Conservation (phyloP, 37 sponge, comb jelly and placozoan genomes). For the Spongilla lacustris region DNA sequence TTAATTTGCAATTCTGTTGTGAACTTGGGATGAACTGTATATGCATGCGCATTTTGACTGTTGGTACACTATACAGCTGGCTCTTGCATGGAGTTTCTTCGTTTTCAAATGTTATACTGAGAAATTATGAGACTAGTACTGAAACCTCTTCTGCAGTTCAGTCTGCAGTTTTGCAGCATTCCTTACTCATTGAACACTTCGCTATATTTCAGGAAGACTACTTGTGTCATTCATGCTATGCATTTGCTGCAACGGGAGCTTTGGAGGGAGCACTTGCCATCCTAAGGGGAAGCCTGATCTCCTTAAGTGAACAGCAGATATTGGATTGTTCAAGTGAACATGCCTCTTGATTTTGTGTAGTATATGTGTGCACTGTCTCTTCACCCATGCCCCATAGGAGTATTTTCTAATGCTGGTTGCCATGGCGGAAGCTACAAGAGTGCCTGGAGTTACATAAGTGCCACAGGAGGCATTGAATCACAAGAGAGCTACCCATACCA, state of each 20-base stretch:
- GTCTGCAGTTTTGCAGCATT: too few species aligned
- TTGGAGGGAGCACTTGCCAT: not conserved
- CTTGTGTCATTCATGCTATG: conserved; percentile 16
- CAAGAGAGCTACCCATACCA: conserved; percentile 5
- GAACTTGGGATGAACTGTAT: too few species aligned
- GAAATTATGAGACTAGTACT: not conserved
- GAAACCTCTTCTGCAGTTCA: too few species aligned
- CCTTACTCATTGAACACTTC: too few species aligned
- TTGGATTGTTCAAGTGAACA: not conserved
- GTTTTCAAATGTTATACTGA: too few species aligned
- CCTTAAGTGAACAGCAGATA: not conserved
- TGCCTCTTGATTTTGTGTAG: not conserved
- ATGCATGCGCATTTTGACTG: too few species aligned
- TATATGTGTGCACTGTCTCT: not conserved
- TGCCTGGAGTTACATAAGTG: conserved; percentile 41
- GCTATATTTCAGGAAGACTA: conserved; percentile 19
- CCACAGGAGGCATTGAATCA: conserved; percentile 16
- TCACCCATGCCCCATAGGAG: not conserved
- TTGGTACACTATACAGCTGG: too few species aligned
- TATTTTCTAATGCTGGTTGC: conserved; percentile 39
- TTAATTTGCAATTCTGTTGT: too few species aligned
- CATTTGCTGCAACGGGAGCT: not conserved
- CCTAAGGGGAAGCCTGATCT: not conserved
- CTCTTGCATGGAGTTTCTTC: too few species aligned
- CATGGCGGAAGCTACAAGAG: not conserved